phyloP scores from a whole-genome alignment of 2,113 vertebrate species.

The Uropsilus gracilis region DNA sequence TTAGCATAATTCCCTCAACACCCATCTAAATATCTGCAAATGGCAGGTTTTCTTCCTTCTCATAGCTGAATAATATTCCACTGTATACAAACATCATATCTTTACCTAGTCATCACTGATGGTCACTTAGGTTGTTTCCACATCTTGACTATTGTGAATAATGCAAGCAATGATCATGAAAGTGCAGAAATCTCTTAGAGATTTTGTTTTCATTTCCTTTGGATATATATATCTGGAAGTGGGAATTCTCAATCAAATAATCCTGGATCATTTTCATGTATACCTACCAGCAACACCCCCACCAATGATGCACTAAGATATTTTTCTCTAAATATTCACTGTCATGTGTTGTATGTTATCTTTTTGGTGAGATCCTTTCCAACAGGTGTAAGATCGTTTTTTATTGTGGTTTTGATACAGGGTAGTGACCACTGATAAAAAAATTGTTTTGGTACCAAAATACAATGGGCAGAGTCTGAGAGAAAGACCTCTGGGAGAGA shows the following conservation, averaged over 20 bases:
- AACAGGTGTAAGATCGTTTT: background rate
- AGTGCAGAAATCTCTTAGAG: background rate
- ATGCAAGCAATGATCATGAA: background rate
- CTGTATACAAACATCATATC: too few relatives aligned
- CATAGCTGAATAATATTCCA: background rate
- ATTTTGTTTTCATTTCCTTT: background rate
- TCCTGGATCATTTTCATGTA: background rate
- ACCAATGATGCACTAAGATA: background rate
- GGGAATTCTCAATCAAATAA: background rate
- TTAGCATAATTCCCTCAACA: background rate
- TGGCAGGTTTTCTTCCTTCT: background rate
- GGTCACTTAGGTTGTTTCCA: background rate
- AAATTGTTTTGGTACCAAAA: too few relatives aligned
- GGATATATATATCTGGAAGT: background rate
- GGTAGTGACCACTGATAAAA: too few relatives aligned
- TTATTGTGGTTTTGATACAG: background rate
- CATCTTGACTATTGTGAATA: background rate
- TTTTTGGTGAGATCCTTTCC: background rate
- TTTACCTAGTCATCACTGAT: background rate
- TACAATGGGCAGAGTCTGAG: too few relatives aligned
- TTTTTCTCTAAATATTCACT: background rate
- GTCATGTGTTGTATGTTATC: background rate
- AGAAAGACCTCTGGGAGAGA: too few relatives aligned
- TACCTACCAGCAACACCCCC: background rate
- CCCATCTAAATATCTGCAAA: background rate